Conservation (phyloP, 2,888 invertebrate species). For the Rhingia rostrata region DNA sequence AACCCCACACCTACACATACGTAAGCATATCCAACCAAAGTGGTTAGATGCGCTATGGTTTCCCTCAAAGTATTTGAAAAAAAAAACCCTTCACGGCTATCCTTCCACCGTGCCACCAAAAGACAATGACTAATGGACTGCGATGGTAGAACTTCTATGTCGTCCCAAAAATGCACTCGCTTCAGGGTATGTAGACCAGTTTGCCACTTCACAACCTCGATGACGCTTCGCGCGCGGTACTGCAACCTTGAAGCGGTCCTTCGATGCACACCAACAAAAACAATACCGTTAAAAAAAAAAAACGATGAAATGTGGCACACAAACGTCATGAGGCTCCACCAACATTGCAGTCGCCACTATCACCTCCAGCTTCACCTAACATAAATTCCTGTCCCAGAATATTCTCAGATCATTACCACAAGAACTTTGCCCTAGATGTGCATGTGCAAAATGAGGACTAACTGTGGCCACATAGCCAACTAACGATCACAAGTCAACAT, state of each 20-base stretch:
- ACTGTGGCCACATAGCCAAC: slow-evolving; percentile 25
- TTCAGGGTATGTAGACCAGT: slow-evolving; percentile 33
- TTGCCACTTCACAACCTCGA: slow-evolving; percentile 47
- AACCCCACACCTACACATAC: slow-evolving; percentile 55
- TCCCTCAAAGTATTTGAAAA: slow-evolving; percentile 38
- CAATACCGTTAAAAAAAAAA: slow-evolving; percentile 25
- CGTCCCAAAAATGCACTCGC: slow-evolving; percentile 39
- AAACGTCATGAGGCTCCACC: slow-evolving; percentile 44
- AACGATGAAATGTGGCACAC: slow-evolving; percentile 19
- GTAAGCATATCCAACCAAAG: slow-evolving; percentile 47
- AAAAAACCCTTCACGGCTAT: neutral
- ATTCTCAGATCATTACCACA: slow-evolving; percentile 73
- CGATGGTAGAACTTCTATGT: slow-evolving; percentile 48
- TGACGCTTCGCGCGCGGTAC: neutral
- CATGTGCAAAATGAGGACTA: slow-evolving; percentile 18
- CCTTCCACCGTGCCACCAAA: slow-evolving; percentile 10
- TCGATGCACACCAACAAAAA: slow-evolving; percentile 9
- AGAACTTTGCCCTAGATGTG: slow-evolving; percentile 61
- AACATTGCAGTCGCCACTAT: slow-evolving; percentile 26
- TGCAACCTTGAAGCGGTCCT: slow-evolving; percentile 24
- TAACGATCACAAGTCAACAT: slow-evolving; percentile 71
- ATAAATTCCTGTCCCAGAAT: slow-evolving; percentile 69
- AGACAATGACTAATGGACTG: slow-evolving; percentile 73
- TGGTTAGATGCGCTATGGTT: slow-evolving; percentile 33
- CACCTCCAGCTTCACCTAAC: slow-evolving; percentile 42